These are phyloP conservation scores for Ypsolopha sequella DNA, from an alignment of 2,888 invertebrate species.

Conservation along the genomic window DNA sequence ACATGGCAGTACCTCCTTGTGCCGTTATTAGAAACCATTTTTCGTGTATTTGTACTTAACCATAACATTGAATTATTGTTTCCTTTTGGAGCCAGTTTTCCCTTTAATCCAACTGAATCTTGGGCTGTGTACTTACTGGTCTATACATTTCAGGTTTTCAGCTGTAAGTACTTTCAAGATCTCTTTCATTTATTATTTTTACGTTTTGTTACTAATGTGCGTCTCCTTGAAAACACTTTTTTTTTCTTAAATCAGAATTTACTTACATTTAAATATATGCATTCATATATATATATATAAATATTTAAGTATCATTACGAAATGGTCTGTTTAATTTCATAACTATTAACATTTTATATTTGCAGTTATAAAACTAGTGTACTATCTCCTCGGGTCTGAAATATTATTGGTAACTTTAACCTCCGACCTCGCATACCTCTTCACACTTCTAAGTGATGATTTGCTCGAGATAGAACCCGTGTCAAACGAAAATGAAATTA, in stretches of 20 bases:
- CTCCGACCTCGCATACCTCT: no score
- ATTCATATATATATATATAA: not conserved
- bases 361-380: conserved; percentile 29
- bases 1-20: conserved; percentile 26
- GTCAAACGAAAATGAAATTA: conserved; percentile 3
- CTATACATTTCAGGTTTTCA: conserved; percentile 17
- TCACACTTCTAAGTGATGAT: no score
- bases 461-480: conserved; percentile 17
- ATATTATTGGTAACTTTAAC: no score
- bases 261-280: no score
- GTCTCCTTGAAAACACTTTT: no score
- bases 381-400: conserved; percentile 27
- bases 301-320: not conserved
- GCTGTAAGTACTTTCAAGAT: conserved; percentile 15
- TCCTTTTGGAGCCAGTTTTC: conserved; percentile 17
- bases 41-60: conserved; percentile 18
- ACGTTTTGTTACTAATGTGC: not conserved
- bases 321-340: not conserved
- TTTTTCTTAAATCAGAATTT: no score
- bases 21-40: conserved; percentile 24
- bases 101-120: conserved; percentile 16
- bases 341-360: conserved; percentile 9
- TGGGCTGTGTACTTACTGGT: conserved; percentile 17
- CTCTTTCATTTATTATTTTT: not conserved
- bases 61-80: conserved; percentile 16